These are phyloP conservation scores for Cassiopea xamachana DNA, from an alignment of 30 jellyfish, hydroid and myxozoan species.

Conservation along the genomic window DNA sequence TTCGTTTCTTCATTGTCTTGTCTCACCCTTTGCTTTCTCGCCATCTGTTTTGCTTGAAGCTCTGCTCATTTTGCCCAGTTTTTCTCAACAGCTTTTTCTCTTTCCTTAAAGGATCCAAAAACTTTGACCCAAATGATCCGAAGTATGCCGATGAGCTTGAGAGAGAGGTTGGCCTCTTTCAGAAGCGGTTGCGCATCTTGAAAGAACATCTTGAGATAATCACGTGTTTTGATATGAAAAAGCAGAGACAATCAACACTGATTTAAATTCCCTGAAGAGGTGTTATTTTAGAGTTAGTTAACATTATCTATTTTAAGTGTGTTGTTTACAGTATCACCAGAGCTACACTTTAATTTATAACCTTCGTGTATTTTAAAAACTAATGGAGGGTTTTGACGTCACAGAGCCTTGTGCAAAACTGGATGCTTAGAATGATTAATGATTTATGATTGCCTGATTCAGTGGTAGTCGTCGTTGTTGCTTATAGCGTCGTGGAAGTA, in stretches of 20 bases:
- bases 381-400: too few relatives aligned
- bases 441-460: too few relatives aligned
- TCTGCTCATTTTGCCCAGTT: background rate
- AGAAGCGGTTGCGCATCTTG: slow-evolving; percentile 86
- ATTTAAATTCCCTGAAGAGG: slow-evolving; percentile 34
- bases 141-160: slow-evolving; percentile 89
- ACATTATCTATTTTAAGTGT: background rate
- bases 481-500: too few relatives aligned
- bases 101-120: slow-evolving; percentile 58
- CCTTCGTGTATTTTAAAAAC: too few relatives aligned
- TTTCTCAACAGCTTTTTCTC: background rate
- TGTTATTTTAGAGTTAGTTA: background rate
- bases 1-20: background rate
- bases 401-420: too few relatives aligned
- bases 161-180: slow-evolving; percentile 91
- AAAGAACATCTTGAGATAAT: slow-evolving; percentile 76
- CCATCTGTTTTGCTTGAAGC: background rate
- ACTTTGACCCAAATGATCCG: slow-evolving; percentile 84
- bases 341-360: too few relatives aligned
- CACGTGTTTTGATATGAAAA: slow-evolving; percentile 78
- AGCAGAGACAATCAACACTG: slow-evolving; percentile 51
- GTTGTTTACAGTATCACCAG: background rate
- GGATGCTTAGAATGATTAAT: too few relatives aligned
- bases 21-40: background rate
- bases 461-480: too few relatives aligned